These are phyloP conservation scores for Drosophila robusta DNA, from an alignment of 2,888 invertebrate genomes.

Conservation along the genomic window DNA sequence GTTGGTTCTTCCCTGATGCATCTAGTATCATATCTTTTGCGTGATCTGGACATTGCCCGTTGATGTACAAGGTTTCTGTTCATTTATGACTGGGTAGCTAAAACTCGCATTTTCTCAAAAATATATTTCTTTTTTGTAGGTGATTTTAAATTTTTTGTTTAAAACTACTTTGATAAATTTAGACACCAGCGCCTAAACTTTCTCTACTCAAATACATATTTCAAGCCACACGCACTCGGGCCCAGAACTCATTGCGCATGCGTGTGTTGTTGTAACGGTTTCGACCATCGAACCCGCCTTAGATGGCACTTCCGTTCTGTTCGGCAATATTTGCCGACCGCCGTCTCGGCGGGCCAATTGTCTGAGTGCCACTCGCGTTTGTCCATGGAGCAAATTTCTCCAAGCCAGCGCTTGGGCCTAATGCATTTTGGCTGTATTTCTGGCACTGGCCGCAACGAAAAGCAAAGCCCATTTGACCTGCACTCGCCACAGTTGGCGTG, in stretches of 20 bases:
- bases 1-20: conserved; percentile 4
- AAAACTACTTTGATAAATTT: not conserved
- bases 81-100: conserved; percentile 3
- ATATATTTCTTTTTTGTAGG: not conserved
- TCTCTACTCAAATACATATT: conserved; percentile 34
- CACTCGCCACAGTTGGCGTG: conserved; percentile 15
- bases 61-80: not conserved
- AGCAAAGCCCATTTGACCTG: conserved; percentile 23
- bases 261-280: conserved; percentile 39
- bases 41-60: not conserved
- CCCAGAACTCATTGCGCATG: conserved; percentile 48
- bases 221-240: conserved; percentile 26
- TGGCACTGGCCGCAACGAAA: conserved; percentile 13
- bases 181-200: conserved; percentile 35
- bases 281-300: conserved; percentile 30
- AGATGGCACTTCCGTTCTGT: conserved; percentile 71
- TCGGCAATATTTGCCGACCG: conserved; percentile 46
- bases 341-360: conserved; percentile 25
- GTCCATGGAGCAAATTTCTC: conserved; percentile 8
- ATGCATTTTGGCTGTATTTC: conserved; percentile 34
- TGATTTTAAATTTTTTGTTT: not conserved
- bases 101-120: not conserved
- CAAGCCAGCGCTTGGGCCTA: conserved; percentile 5
- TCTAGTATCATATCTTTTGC: not conserved
- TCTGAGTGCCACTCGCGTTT: conserved; percentile 34